phyloP scores from a whole-genome alignment of 2,113 vertebrate genomes.

The Lagopus muta region DNA sequence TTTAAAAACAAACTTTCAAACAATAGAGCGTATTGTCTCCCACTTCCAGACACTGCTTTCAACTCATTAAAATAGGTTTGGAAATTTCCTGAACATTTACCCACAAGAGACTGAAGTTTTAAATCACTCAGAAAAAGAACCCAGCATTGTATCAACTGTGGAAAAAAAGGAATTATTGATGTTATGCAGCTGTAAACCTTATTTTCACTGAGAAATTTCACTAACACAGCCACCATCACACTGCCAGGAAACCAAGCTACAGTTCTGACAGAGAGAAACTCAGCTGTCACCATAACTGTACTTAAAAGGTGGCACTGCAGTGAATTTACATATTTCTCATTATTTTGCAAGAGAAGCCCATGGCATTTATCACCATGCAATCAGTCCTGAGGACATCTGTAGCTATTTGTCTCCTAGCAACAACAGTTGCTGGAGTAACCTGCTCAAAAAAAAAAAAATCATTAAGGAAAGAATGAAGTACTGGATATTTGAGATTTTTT shows the following conservation, averaged over 20 bases:
- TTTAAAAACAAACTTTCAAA: background rate
- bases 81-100: background rate
- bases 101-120: background rate
- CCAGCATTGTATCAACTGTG: background rate
- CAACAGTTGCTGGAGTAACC: constrained; percentile 27
- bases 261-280: background rate
- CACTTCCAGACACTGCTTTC: background rate
- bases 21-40: background rate
- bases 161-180: background rate
- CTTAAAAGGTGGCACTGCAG: background rate
- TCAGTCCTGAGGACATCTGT: constrained; percentile 15
- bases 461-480: background rate
- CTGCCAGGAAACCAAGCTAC: background rate
- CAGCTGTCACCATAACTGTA: background rate
- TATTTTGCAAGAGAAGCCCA: background rate
- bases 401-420: constrained; percentile 44
- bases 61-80: background rate
- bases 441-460: background rate
- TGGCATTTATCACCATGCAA: background rate
- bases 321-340: background rate
- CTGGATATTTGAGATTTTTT: background rate
- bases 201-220: background rate
- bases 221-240: background rate
- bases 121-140: background rate
- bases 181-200: background rate